Conservation (phyloP, 2,113 vertebrate species). For the Cynopterus brachyotis region DNA sequence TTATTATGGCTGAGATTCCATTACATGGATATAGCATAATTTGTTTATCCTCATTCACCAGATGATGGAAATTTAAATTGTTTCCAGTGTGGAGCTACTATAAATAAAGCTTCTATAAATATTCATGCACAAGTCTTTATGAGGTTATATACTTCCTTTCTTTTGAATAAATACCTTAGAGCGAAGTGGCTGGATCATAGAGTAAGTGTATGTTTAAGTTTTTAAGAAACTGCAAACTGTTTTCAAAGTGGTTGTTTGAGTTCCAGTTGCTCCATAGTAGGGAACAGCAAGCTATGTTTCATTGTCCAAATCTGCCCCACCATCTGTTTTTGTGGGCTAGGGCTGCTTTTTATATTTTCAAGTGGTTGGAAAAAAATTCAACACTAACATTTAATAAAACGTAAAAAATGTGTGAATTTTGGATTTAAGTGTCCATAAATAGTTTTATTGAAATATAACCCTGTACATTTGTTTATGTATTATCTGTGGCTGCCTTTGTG, state of each 20-base stretch:
- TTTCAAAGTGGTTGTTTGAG: background rate
- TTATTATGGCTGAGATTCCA: background rate
- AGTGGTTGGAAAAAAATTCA: background rate
- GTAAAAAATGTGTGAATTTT: background rate
- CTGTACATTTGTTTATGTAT: background rate
- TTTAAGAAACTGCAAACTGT: background rate
- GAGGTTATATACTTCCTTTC: background rate
- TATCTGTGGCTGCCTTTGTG: background rate
- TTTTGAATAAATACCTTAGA: background rate
- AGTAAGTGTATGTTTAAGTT: background rate
- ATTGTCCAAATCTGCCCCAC: background rate
- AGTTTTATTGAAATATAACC: background rate
- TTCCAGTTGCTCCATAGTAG: background rate
- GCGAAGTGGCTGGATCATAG: background rate
- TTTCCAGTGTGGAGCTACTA: background rate
- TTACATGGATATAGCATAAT: background rate
- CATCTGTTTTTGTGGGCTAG: background rate
- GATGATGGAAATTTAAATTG: background rate
- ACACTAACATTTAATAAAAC: background rate
- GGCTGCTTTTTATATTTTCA: background rate
- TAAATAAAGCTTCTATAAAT: background rate
- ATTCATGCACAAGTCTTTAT: background rate
- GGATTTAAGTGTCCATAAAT: background rate
- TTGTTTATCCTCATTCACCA: background rate
- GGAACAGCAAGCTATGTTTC: background rate